These are phyloP conservation scores for Zosterops pallidus DNA, from an alignment of 2,113 vertebrate genomes.

Conservation along the genomic window DNA sequence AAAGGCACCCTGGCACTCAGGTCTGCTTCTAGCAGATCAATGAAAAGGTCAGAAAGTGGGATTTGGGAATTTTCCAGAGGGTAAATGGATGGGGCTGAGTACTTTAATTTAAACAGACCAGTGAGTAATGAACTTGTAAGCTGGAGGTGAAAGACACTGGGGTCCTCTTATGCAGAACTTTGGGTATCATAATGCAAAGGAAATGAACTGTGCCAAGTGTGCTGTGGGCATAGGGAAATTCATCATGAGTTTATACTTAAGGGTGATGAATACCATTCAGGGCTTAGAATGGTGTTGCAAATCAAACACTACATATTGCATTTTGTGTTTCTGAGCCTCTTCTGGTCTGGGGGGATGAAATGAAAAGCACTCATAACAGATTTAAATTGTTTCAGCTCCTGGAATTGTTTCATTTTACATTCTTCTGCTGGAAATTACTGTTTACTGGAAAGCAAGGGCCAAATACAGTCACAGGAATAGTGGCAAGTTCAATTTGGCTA, in stretches of 20 bases:
- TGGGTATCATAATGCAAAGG: background rate
- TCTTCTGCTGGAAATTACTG: background rate
- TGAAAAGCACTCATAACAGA: background rate
- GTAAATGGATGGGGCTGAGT: background rate
- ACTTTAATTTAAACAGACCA: background rate
- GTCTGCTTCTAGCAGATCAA: background rate
- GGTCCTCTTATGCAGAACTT: background rate
- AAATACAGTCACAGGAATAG: background rate
- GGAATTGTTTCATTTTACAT: background rate
- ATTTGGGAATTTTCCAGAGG: background rate
- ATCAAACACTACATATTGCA: background rate
- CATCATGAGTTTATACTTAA: background rate
- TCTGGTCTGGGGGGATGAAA: background rate
- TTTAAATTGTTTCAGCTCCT: background rate
- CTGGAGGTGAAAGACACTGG: background rate
- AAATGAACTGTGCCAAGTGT: background rate
- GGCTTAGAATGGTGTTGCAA: background rate
- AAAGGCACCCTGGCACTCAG: fast-evolving
- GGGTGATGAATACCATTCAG: background rate
- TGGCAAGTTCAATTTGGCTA: background rate
- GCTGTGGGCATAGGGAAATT: background rate
- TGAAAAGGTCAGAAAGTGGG: background rate
- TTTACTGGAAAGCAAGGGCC: background rate
- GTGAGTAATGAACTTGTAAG: background rate
- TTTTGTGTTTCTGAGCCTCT: background rate